Evolutionary conservation across 2,113 vertebrate genomes (phyloP), one percentile per base, ranked within the genome.

Genomic region (Ariopsis seemanni): DNA sequence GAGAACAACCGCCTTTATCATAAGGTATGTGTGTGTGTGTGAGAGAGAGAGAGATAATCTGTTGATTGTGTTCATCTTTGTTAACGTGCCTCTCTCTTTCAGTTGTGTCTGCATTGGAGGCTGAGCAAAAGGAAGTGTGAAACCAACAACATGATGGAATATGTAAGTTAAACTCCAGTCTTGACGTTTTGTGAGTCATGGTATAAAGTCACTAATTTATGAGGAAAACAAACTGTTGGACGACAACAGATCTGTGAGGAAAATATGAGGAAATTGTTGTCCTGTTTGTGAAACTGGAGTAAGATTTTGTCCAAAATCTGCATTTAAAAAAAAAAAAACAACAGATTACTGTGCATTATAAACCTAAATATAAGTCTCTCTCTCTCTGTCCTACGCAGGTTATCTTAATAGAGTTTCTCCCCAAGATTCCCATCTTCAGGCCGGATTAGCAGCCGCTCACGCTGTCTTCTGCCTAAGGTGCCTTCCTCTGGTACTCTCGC

Each of bases 111-210:
- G 97, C 98, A 99, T 94, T 99, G 98, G 98, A 97, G 95, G 94
- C 96, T 99, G 95, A 99, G 97, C 96, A 99, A 98, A 97, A 97
- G 98, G 96, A 99, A 99, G 98, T 99, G 98, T 96, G 96, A 99
- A 96, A 98, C 97, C 95, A 99, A 98, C 96, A 99, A 99, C 97
- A 99, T 99, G 98, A 99, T 99, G 98, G 98, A 99, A 98, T 99
- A 99, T 96, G 98, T 99, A 96, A 97, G 98, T 98, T 80, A 4
- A 58, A 9, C 25, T 77, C 2, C 20, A 25, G 42, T 75, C 42
- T 42, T 42, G 42, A 42, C 42, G 42, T 42, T 42, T 42, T 42
- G 42, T 42, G 42, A 42, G 4, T 42, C 42, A 42, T 42, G 42
- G 42, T 42, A 42, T 42, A 42, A 42, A 42, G 42, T 42, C 42